Base-by-base conservation (phyloP, 2,113 vertebrate genomes). In the Cottus gobio region DNA sequence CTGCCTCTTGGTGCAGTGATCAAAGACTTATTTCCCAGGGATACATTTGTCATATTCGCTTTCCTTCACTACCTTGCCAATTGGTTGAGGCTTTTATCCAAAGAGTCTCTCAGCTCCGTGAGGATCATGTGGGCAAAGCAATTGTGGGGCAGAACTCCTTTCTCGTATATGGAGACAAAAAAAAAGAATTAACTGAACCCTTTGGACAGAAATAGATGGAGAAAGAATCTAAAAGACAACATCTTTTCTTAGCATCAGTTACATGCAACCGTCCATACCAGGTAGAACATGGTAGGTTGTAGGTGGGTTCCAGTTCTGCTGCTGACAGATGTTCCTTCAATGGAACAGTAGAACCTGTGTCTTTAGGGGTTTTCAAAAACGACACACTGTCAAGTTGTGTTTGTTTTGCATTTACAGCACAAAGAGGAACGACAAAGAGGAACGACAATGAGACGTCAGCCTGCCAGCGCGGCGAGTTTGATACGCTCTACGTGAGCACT, bases 1-100 rank as follows among this genome's bases (percentile, higher is more conserved):
- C 60, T 37, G 31, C 67, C 42, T 66, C 61, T 30, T 3, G 75
- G 34, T 77, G 63, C 36, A 0, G 1, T 68, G 84, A 85, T 84
- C 72, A 79, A 85, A 90, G 71, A 58, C 44, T 63, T 56, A 69
- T 77, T 64, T 76, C 75, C 63, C 62, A 46, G 57, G 70, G 46
- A 77, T 31, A 54, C 50, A 28, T 83, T 75, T 70, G 62, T 80
- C 48, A 72, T 34, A 39, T 79, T 74, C 57, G 3, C 18, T 64
- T 71, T 73, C 50, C n/a, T 31, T 39, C 15, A 7, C 64, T 26
- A 37, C 52, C 37, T 37, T 9, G 67, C 37, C 44, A 84, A 26
- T 71, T 52, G 60, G 73, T 50, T 20, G 16, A 39, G 39, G 56
- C 34, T 75, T 76, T 81, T 81, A 75, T 86, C 48, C 62, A n/a